These are phyloP conservation scores for Andrena marginata DNA, from an alignment of 2,888 invertebrate species.

Conservation along the genomic window DNA sequence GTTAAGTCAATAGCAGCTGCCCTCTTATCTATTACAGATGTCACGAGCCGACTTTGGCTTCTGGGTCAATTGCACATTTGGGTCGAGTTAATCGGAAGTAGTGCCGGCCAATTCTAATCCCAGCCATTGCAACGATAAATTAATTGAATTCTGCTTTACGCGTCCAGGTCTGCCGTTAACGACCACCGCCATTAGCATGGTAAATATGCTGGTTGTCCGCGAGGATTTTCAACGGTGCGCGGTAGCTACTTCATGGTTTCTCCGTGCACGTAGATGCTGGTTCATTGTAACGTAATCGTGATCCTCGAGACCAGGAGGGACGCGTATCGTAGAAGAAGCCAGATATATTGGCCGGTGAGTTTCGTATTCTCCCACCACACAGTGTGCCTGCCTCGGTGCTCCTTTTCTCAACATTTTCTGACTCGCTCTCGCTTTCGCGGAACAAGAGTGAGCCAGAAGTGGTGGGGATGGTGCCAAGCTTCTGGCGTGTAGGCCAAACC, in stretches of 20 bases:
- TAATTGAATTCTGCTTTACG: slow-evolving; percentile 49
- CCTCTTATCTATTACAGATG: slow-evolving; percentile 72
- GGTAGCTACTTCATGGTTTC: background rate
- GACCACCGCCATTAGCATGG: slow-evolving; percentile 1
- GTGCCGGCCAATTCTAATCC: slow-evolving; percentile 48
- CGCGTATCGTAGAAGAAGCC: no score
- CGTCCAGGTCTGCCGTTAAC: slow-evolving; percentile 12
- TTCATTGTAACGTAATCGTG: background rate
- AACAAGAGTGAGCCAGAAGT: no score
- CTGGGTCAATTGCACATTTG: slow-evolving; percentile 69
- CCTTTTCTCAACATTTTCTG: no score
- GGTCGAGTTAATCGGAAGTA: slow-evolving; percentile 65
- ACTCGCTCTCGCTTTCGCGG: no score
- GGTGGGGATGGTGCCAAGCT: no score
- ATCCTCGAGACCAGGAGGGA: background rate
- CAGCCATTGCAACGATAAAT: slow-evolving; percentile 39
- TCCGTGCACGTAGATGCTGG: background rate
- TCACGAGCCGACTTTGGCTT: slow-evolving; percentile 65
- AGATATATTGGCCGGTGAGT: no score
- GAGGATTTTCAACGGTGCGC: slow-evolving; percentile 4
- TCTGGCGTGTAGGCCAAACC: no score
- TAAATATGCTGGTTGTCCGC: background rate
- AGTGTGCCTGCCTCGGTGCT: no score
- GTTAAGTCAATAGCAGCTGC: slow-evolving; percentile 70
- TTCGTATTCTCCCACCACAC: no score